Percentiles rank a stretch among this genome's conserved stretches.
Evolutionary conservation across 2,113 vertebrate species (phyloP).

Genomic region (Tympanuchus pallidicinctus): DNA sequence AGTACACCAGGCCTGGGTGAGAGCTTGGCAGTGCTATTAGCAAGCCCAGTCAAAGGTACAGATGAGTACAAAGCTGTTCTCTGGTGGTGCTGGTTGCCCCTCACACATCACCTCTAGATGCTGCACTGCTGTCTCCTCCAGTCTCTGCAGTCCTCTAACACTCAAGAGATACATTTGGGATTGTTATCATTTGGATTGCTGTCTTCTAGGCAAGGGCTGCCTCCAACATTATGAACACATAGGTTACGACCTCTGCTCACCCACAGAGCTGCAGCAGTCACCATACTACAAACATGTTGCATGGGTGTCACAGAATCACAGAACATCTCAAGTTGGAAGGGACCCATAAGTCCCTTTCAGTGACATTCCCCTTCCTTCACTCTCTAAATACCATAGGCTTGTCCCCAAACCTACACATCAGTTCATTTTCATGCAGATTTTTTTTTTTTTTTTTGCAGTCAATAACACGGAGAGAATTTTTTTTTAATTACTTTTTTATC

Average conservation of each 20-base stretch:
- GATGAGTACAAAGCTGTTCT: background rate
- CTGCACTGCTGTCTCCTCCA: background rate
- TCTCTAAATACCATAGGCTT: background rate
- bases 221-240: background rate
- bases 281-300: fast-evolving
- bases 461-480: background rate
- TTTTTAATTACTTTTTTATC: background rate
- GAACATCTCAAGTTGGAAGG: too few relatives aligned
- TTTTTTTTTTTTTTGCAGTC: background rate
- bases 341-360: background rate
- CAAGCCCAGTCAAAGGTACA: fast-evolving
- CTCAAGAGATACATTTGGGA: background rate
- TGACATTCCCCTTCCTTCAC: background rate
- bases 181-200: fast-evolving
- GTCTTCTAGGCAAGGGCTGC: background rate
- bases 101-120: fast-evolving
- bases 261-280: too few relatives aligned
- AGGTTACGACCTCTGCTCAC: background rate
- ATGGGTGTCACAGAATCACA: too few relatives aligned
- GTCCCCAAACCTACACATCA: background rate
- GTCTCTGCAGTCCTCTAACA: background rate
- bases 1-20: background rate
- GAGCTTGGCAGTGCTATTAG: background rate
- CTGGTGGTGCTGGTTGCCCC: background rate
- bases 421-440: background rate